These are phyloP conservation scores for Bemisia tabaci DNA, from an alignment of 1,140 invertebrate genomes.

Conservation along the genomic window DNA sequence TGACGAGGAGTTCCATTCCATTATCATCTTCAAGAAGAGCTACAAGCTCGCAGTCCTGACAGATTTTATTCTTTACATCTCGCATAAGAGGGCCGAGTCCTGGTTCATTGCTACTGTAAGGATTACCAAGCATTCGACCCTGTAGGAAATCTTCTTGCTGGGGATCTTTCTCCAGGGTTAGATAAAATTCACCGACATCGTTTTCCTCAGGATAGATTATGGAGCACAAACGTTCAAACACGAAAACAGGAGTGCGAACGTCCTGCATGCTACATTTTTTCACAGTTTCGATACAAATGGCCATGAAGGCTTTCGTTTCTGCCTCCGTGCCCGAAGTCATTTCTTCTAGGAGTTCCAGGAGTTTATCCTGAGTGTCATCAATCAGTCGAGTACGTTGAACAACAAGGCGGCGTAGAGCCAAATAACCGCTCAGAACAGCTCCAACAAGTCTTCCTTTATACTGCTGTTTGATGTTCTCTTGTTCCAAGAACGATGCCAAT, in stretches of 20 bases:
- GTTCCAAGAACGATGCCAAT: constrained; percentile 66
- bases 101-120: constrained; percentile 84
- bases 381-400: constrained; percentile 89
- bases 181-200: constrained; percentile 90
- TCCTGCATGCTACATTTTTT: constrained; percentile 86
- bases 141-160: constrained; percentile 96
- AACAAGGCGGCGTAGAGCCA: constrained; percentile 76
- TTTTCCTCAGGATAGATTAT: constrained; percentile 97
- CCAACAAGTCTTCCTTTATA: constrained; percentile 82
- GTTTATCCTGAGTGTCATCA: constrained; percentile 91
- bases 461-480: constrained; percentile 66
- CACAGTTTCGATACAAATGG: constrained; percentile 90
- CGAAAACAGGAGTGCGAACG: constrained; percentile 89
- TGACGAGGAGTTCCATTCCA: constrained; percentile 96
- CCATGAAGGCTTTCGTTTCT: constrained; percentile 94
- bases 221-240: constrained; percentile 92
- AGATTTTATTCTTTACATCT: constrained; percentile 97
- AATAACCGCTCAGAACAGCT: constrained; percentile 82
- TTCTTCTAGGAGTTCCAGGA: constrained; percentile 86
- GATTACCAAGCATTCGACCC: constrained; percentile 95
- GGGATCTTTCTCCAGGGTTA: constrained; percentile 93
- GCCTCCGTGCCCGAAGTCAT: constrained; percentile 93
- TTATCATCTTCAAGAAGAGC: constrained; percentile 94
- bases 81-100: constrained; percentile 93
- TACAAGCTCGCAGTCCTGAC: constrained; percentile 92